Evolutionary conservation across 2,888 invertebrate genomes (phyloP).

Genomic region (Ophion slaviceki): DNA sequence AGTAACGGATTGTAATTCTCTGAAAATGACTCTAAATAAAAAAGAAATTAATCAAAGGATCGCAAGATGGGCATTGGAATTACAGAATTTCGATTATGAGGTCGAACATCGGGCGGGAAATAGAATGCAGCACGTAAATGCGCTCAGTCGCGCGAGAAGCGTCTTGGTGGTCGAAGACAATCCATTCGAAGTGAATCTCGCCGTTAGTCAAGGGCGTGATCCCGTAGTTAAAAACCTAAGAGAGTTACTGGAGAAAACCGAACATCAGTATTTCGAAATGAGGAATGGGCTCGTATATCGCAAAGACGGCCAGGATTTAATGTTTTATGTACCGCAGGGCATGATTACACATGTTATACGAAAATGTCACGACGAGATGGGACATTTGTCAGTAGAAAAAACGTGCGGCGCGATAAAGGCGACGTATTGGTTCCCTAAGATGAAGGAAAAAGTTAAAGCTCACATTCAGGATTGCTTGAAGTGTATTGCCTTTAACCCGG

Average conservation of each 20-base stretch:
- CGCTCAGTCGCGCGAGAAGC: background rate
- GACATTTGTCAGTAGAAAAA: slow-evolving; percentile 67
- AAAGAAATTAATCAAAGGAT: background rate
- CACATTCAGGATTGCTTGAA: slow-evolving; percentile 63
- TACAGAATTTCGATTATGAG: background rate
- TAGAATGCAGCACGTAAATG: slow-evolving; percentile 3
- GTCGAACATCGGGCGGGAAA: background rate
- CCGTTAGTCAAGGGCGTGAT: slow-evolving; percentile 1
- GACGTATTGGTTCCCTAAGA: slow-evolving; percentile 63
- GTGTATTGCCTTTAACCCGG: slow-evolving; percentile 60
- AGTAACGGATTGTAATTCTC: too few species aligned
- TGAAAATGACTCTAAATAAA: too few species aligned
- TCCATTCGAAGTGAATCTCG: background rate
- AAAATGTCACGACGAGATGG: slow-evolving; percentile 67
- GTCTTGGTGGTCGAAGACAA: slow-evolving; percentile 1
- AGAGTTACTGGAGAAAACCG: slow-evolving; percentile 1
- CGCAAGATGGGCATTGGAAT: slow-evolving; percentile 3
- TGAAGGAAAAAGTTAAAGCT: slow-evolving; percentile 37
- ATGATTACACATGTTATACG: slow-evolving; percentile 57
- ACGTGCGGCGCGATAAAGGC: slow-evolving; percentile 47
- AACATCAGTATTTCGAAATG: background rate
- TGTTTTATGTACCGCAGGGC: slow-evolving; percentile 52
- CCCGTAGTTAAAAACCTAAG: background rate
- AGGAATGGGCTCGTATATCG: slow-evolving; percentile 1
- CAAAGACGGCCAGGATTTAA: background rate